Conservation (phyloP, 2,888 invertebrate species). For the Eumerus sabulonum region DNA sequence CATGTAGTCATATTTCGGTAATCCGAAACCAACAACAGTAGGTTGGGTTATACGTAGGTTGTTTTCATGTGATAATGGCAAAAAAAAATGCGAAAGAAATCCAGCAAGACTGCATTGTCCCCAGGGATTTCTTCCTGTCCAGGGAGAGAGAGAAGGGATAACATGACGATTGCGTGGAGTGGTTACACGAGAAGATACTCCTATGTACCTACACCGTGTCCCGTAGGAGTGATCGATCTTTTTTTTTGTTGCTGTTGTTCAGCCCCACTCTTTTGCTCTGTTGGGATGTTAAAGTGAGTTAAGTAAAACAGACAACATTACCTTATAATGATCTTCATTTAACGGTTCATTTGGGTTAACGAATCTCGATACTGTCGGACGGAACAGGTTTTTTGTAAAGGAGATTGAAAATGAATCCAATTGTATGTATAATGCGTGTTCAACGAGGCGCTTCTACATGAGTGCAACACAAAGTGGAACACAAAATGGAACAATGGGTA, state of each 20-base stretch:
- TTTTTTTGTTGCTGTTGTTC: not conserved
- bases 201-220: constrained; percentile 17
- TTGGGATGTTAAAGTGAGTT: constrained; percentile 23
- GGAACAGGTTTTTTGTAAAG: constrained; percentile 17
- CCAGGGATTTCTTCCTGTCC: not conserved
- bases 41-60: not conserved
- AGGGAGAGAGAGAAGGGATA: constrained; percentile 9
- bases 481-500: too few species aligned
- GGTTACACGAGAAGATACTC: constrained; percentile 21
- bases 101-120: constrained; percentile 30
- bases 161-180: constrained; percentile 30
- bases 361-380: constrained; percentile 26
- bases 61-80: not conserved
- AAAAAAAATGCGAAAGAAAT: constrained; percentile 15
- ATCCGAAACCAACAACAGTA: constrained; percentile 20
- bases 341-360: constrained; percentile 61
- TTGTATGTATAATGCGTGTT: too few species aligned
- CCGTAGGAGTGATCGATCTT: constrained; percentile 33
- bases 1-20: constrained; percentile 20
- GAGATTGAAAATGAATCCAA: too few species aligned
- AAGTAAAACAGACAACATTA: constrained; percentile 48
- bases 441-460: too few species aligned
- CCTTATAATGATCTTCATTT: constrained; percentile 59
- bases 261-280: constrained; percentile 3
- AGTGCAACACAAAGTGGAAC: too few species aligned